Conservation (phyloP, 2,797 vertebrate genomes). For the Mallotus villosus region DNA sequence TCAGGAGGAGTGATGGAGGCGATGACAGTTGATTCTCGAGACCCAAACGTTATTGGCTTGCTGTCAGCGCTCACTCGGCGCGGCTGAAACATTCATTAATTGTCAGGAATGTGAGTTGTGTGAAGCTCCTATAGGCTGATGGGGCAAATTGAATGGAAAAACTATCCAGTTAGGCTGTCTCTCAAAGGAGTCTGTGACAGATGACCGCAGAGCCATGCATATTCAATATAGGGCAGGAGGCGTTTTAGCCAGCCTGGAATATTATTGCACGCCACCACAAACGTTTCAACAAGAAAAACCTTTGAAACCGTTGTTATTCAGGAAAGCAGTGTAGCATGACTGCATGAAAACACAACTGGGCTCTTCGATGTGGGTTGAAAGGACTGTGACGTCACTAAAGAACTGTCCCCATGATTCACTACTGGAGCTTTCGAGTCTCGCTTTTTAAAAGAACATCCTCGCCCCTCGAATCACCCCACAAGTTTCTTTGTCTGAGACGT, state of each 20-base stretch:
- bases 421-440: background rate
- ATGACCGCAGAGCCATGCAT: conserved; percentile 37
- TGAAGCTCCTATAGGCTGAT: conserved; percentile 18
- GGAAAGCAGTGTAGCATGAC: no score
- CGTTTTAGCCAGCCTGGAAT: conserved; percentile 23
- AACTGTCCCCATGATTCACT: no score
- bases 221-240: conserved; percentile 24
- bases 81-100: conserved; percentile 63
- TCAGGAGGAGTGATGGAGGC: conserved; percentile 34
- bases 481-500: conserved; percentile 22
- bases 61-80: conserved; percentile 50
- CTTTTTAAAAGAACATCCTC: conserved; percentile 8
- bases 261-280: background rate
- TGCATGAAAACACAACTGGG: no score
- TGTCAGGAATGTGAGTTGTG: conserved; percentile 53
- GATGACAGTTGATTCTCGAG: conserved; percentile 53
- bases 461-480: conserved; percentile 32
- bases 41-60: conserved; percentile 48
- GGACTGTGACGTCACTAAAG: no score
- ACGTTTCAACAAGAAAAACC: conserved; percentile 14
- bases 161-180: conserved; percentile 1
- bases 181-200: conserved; percentile 41
- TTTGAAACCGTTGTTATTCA: background rate
- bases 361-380: no score
- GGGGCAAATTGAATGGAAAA: conserved; percentile 42